phyloP scores from a whole-genome alignment of 2,888 invertebrate genomes.

The Heteropelma amictum region DNA sequence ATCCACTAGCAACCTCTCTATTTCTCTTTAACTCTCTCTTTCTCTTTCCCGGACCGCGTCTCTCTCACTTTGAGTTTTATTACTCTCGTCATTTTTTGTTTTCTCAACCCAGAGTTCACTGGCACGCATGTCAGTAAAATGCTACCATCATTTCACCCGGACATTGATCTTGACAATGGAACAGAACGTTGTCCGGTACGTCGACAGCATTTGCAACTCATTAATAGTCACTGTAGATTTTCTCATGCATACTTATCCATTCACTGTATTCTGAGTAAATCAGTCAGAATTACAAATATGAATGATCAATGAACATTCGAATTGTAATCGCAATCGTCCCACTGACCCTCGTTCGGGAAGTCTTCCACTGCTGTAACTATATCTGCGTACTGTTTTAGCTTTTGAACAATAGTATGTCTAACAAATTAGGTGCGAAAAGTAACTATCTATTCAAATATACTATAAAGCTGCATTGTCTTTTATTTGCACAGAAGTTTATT shows the following conservation, averaged over 20 bases:
- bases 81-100: constrained; percentile 49
- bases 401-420: too few species aligned
- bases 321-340: too few species aligned
- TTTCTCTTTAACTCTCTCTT: not conserved
- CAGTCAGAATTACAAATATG: too few species aligned
- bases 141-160: not conserved
- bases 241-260: not conserved
- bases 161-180: constrained; percentile 32
- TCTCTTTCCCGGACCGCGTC: not conserved
- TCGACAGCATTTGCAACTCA: not conserved
- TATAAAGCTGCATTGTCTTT: too few species aligned
- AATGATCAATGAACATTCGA: too few species aligned
- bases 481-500: too few species aligned
- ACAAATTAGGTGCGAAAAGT: too few species aligned
- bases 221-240: not conserved
- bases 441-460: too few species aligned
- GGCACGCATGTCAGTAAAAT: constrained; percentile 30
- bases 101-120: constrained; percentile 46
- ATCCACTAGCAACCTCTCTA: constrained; percentile 58
- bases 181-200: not conserved
- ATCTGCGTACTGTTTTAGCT: too few species aligned
- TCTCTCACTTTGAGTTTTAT: constrained; percentile 38
- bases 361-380: too few species aligned
- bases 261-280: not conserved
- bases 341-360: too few species aligned